Evolutionary conservation across 2,888 invertebrate species (phyloP).

Genomic region (Apodemia zela): DNA sequence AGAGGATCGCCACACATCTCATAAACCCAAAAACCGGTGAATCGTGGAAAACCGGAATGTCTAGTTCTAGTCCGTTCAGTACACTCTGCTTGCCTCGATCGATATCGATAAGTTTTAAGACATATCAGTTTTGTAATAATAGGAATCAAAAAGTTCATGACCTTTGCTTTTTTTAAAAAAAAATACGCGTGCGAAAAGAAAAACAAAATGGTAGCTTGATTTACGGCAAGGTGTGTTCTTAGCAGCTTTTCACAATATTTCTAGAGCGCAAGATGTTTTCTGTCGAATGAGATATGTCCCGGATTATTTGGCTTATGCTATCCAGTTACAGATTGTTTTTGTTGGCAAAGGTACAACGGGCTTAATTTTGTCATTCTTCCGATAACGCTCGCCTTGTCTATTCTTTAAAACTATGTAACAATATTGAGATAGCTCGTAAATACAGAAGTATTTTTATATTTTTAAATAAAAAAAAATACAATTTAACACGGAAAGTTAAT

Average conservation of each 20-base stretch:
- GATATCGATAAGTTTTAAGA: too few relatives aligned
- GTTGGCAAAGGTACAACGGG: slow-evolving; percentile 50
- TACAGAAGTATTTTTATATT: neutral
- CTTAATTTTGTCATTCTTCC: slow-evolving; percentile 35
- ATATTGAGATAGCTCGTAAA: slow-evolving; percentile 15
- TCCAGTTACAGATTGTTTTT: slow-evolving; percentile 54
- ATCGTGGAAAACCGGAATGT: too few relatives aligned
- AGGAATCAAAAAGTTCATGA: too few relatives aligned
- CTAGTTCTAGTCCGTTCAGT: too few relatives aligned
- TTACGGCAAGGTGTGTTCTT: slow-evolving; percentile 49
- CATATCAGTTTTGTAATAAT: too few relatives aligned
- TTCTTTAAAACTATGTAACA: slow-evolving; percentile 18
- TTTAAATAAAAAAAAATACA: neutral
- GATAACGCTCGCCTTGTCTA: neutral
- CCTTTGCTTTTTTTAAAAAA: too few relatives aligned
- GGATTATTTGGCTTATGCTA: slow-evolving; percentile 56
- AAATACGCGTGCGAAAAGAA: slow-evolving; percentile 5
- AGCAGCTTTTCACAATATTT: slow-evolving; percentile 69
- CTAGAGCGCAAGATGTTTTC: slow-evolving; percentile 71
- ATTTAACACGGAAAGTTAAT: neutral
- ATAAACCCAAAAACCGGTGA: too few relatives aligned
- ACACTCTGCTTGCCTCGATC: too few relatives aligned
- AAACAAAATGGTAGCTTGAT: slow-evolving; percentile 66
- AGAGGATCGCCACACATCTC: too few relatives aligned
- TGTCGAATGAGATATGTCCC: slow-evolving; percentile 61